Conservation (phyloP, 2,888 invertebrate species). For the Omphaloscelis lunosa region DNA sequence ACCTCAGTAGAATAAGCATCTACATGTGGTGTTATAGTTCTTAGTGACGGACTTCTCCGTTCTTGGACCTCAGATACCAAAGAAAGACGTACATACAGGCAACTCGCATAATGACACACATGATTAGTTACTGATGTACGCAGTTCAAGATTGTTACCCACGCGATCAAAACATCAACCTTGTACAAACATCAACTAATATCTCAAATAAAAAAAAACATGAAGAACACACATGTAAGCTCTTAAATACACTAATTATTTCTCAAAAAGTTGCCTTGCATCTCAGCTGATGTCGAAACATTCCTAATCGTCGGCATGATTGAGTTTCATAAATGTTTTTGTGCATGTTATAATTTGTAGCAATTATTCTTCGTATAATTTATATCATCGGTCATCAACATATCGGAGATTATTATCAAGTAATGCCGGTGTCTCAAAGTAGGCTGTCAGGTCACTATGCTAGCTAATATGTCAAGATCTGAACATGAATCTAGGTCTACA, state of each 20-base stretch:
- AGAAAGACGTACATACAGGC: neutral
- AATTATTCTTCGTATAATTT: constrained; percentile 42
- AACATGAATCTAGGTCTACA: constrained; percentile 24
- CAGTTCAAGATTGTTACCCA: neutral
- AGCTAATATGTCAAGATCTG: constrained; percentile 54
- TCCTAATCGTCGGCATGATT: constrained; percentile 48
- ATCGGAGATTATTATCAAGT: constrained; percentile 30
- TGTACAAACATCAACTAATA: constrained; percentile 22
- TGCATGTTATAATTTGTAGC: constrained; percentile 54
- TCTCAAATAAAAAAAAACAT: constrained; percentile 23
- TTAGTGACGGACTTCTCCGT: neutral
- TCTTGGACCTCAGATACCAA: neutral
- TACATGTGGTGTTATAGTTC: too few species aligned
- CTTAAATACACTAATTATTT: constrained; percentile 47
- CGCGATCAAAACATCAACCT: constrained; percentile 26
- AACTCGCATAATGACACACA: neutral
- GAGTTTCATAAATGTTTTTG: constrained; percentile 40
- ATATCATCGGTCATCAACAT: constrained; percentile 18
- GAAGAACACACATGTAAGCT: constrained; percentile 9
- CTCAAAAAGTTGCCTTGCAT: constrained; percentile 34
- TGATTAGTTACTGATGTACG: neutral
- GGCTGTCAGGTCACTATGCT: constrained; percentile 45
- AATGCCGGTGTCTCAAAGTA: constrained; percentile 26
- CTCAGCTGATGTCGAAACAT: constrained; percentile 29
- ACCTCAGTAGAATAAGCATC: too few species aligned